phyloP scores from a whole-genome alignment of 1,140 invertebrate species.

The Arctopsyche grandis region DNA sequence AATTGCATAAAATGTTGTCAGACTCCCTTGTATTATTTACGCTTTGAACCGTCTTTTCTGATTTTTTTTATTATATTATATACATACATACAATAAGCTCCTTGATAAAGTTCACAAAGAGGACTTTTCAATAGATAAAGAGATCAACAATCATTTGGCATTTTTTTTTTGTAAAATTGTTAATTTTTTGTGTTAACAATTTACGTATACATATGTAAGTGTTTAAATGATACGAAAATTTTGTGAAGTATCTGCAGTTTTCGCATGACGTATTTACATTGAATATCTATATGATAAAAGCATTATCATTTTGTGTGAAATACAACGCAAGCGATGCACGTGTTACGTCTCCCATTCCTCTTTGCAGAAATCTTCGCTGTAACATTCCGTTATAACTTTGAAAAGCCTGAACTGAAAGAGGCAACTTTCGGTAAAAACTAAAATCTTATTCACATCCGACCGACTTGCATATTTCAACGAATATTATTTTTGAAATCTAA shows the following conservation, averaged over 20 bases:
- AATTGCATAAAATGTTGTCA: conserved; percentile 12
- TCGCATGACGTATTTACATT: background rate
- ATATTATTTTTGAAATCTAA: too few species aligned
- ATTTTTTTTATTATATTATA: background rate
- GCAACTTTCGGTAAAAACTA: background rate
- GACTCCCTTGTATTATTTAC: conserved; percentile 9
- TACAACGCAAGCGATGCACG: background rate
- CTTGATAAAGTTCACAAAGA: too few species aligned
- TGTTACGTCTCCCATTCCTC: background rate
- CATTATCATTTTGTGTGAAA: background rate
- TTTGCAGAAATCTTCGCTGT: background rate
- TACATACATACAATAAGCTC: background rate
- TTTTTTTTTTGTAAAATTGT: too few species aligned
- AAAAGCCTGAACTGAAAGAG: conserved; percentile 1
- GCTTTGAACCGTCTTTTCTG: background rate
- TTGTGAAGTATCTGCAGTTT: too few species aligned
- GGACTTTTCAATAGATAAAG: too few species aligned
- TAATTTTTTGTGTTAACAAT: background rate
- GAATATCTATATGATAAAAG: conserved; percentile 6
- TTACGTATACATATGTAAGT: background rate
- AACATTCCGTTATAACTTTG: conserved; percentile 4
- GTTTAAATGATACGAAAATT: too few species aligned
- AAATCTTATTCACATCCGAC: conserved; percentile 3
- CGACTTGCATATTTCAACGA: background rate
- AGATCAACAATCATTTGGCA: too few species aligned